A percentile compares a stretch with the other conserved stretches of the same genome.
Evolutionary conservation across 2,113 vertebrate species (phyloP).

Genomic region (Bos taurus): DNA sequence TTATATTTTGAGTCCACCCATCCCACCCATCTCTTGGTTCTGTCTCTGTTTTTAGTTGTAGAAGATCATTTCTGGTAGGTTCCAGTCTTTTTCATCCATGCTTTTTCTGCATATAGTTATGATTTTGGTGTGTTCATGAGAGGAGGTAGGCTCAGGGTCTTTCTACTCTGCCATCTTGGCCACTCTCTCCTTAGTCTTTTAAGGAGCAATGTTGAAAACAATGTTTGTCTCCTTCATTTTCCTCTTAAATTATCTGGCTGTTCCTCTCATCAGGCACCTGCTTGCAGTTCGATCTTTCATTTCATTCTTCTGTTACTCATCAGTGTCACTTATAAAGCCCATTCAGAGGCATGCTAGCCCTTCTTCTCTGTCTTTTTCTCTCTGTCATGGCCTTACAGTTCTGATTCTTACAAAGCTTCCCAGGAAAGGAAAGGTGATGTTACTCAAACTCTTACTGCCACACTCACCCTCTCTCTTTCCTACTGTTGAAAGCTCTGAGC

Average conservation of each 20-base stretch:
- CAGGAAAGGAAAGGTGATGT: not conserved
- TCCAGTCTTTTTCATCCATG: not conserved
- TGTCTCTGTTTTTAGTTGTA: not conserved
- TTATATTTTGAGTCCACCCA: not conserved
- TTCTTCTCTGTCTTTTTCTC: not conserved
- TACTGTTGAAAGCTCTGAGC: not conserved
- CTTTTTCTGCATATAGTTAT: not conserved
- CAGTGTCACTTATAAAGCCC: not conserved
- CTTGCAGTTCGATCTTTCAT: not conserved
- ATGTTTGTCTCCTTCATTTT: not conserved
- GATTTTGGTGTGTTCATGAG: not conserved
- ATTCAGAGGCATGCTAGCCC: not conserved
- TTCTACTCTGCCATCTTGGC: not conserved
- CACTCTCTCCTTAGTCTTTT: not conserved
- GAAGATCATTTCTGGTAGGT: not conserved
- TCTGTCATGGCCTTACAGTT: not conserved
- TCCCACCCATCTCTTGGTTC: not conserved
- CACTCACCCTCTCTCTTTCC: not conserved
- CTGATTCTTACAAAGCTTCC: not conserved
- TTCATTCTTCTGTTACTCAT: not conserved
- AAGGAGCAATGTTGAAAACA: constrained; percentile 10
- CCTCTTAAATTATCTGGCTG: not conserved
- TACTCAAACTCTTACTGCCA: not conserved
- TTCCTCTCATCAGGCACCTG: not conserved
- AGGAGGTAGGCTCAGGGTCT: not conserved